These are phyloP conservation scores for Ataeniobius toweri DNA, from an alignment of 2,797 vertebrate species.

Conservation along the genomic window DNA sequence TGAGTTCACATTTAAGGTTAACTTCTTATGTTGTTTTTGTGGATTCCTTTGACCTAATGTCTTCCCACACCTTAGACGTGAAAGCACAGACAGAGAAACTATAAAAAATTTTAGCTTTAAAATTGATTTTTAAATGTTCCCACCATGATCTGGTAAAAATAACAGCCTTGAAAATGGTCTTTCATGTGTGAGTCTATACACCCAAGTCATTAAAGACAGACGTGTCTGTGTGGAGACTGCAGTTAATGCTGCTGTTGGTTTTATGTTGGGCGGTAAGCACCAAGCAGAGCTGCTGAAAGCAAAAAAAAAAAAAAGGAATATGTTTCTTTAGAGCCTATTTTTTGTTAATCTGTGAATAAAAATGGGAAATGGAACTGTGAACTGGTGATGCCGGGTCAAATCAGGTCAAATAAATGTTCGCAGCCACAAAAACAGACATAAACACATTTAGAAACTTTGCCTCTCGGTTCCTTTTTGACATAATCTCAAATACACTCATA, in stretches of 20 bases:
- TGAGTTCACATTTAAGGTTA: neutral
- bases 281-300: constrained; percentile 7
- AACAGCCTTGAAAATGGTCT: constrained; percentile 11
- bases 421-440: neutral
- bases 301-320: constrained; percentile 12
- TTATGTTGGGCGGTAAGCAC: constrained; percentile 16
- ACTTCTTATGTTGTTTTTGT: neutral
- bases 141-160: neutral
- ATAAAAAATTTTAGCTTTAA: neutral
- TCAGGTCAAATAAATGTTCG: constrained; percentile 1
- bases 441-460: constrained; percentile 2
- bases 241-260: constrained; percentile 5
- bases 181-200: constrained; percentile 22
- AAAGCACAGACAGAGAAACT: neutral
- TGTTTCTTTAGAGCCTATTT: constrained; percentile 14
- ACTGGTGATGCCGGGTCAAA: constrained; percentile 14
- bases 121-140: constrained; percentile 7
- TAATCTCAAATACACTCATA: constrained; percentile 4
- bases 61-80: neutral
- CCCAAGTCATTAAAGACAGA: neutral
- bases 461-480: neutral
- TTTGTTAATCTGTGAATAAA: constrained; percentile 26
- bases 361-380: constrained; percentile 19
- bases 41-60: constrained; percentile 8
- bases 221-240: constrained; percentile 16